Conservation (phyloP, 2,797 vertebrate genomes). For the Pangasius sanitwongsei region DNA sequence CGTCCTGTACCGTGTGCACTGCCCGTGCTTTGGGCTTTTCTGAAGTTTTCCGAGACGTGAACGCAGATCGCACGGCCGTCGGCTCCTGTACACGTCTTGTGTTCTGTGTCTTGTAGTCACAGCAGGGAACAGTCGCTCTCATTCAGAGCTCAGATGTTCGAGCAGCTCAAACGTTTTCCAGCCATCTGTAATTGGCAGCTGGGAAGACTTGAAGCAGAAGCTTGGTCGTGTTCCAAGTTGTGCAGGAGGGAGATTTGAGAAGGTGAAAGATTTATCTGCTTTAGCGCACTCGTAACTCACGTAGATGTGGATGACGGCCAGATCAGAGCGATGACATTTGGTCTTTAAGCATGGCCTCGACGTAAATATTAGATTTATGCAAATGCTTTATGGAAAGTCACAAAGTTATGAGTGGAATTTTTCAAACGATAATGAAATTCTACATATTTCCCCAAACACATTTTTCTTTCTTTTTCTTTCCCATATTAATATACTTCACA, state of each 20-base stretch:
- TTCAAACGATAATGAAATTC: neutral
- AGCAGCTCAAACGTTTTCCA: slow-evolving; percentile 48
- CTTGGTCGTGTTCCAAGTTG: slow-evolving; percentile 49
- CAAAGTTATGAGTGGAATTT: neutral
- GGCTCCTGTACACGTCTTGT: slow-evolving; percentile 8
- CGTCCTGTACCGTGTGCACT: neutral
- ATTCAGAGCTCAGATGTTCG: slow-evolving; percentile 45
- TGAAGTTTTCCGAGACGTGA: neutral
- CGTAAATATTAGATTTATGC: neutral
- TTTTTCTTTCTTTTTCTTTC: neutral
- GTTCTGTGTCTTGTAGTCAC: slow-evolving; percentile 13
- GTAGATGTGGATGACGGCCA: neutral
- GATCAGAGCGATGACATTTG: slow-evolving; percentile 42
- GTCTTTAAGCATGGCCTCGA: neutral
- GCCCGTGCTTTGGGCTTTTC: neutral
- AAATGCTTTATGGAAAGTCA: neutral
- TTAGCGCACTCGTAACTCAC: slow-evolving; percentile 30
- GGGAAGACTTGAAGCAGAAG: slow-evolving; percentile 55
- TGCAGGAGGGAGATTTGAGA: slow-evolving; percentile 50
- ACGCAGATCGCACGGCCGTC: neutral
- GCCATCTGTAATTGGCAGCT: slow-evolving; percentile 63
- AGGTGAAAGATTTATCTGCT: slow-evolving; percentile 55
- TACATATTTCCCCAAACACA: neutral
- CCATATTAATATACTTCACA: slow-evolving; percentile 2
- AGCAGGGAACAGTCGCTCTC: slow-evolving; percentile 25